phyloP scores from a whole-genome alignment of 2,113 vertebrate species.

The Sinocyclocheilus grahami region DNA sequence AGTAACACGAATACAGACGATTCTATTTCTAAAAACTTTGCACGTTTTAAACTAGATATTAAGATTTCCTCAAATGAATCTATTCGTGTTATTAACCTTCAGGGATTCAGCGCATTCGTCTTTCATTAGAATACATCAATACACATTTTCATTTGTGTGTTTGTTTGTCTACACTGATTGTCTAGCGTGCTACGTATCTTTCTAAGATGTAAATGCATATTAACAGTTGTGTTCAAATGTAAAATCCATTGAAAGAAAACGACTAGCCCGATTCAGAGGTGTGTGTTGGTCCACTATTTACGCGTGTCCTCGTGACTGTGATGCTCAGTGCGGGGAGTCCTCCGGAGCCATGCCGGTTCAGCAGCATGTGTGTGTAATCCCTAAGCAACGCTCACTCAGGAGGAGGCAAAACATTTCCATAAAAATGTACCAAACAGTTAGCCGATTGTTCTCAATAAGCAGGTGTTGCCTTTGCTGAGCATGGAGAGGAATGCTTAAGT shows the following conservation, averaged over 20 bases:
- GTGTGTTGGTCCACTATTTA: slow-evolving; percentile 9
- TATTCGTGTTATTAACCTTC: no score
- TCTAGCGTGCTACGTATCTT: not conserved
- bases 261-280: not conserved
- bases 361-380: slow-evolving; percentile 71
- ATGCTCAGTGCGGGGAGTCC: slow-evolving; percentile 65
- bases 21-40: no score
- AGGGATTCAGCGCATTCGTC: not conserved
- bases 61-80: no score
- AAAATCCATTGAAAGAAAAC: slow-evolving; percentile 12
- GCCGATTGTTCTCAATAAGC: slow-evolving; percentile 78
- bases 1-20: not conserved
- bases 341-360: slow-evolving; percentile 66
- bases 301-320: not conserved
- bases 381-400: slow-evolving; percentile 77
- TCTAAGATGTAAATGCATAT: slow-evolving; percentile 11
- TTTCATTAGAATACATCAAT: not conserved
- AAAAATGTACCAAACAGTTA: slow-evolving; percentile 79
- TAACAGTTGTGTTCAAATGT: not conserved
- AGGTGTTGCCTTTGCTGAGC: slow-evolving; percentile 75
- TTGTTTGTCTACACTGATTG: not conserved
- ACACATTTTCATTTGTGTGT: not conserved
- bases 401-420: slow-evolving; percentile 78
- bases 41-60: no score
- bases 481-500: slow-evolving; percentile 72